phyloP scores from a whole-genome alignment of 2,113 vertebrate species.

The Nesoenas mayeri region DNA sequence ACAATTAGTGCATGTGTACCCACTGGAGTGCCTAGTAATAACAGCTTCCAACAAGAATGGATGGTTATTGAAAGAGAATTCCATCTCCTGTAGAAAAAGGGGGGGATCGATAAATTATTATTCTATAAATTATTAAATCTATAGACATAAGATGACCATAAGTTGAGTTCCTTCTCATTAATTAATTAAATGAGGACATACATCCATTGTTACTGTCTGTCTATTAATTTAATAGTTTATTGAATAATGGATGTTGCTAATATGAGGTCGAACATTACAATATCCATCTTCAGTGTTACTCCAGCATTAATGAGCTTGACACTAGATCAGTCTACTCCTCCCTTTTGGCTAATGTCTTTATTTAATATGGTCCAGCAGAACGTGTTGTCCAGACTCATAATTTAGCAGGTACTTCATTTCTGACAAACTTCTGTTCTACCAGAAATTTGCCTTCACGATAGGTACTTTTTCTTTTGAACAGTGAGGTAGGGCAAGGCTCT shows the following conservation, averaged over 20 bases:
- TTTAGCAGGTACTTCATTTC: not conserved
- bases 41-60: constrained; percentile 52
- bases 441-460: not conserved
- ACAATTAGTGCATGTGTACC: not conserved
- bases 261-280: constrained; percentile 8
- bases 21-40: constrained; percentile 10
- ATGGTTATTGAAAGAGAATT: constrained; percentile 58
- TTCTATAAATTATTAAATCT: constrained; percentile 70
- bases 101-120: constrained; percentile 68
- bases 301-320: constrained; percentile 52
- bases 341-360: constrained; percentile 27
- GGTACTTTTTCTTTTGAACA: not conserved
- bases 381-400: not conserved
- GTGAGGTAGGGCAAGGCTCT: not conserved
- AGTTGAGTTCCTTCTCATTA: constrained; percentile 58
- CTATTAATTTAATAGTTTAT: constrained; percentile 72
- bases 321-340: constrained; percentile 6
- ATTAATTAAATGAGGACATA: constrained; percentile 65
- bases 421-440: not conserved
- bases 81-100: constrained; percentile 56
- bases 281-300: constrained; percentile 42
- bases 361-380: not conserved
- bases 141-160: constrained; percentile 55
- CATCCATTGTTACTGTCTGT: constrained; percentile 27
- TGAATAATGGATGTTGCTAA: constrained; percentile 61